Base-by-base conservation (phyloP, 2,797 vertebrate species). In the Danio aesculapii region DNA sequence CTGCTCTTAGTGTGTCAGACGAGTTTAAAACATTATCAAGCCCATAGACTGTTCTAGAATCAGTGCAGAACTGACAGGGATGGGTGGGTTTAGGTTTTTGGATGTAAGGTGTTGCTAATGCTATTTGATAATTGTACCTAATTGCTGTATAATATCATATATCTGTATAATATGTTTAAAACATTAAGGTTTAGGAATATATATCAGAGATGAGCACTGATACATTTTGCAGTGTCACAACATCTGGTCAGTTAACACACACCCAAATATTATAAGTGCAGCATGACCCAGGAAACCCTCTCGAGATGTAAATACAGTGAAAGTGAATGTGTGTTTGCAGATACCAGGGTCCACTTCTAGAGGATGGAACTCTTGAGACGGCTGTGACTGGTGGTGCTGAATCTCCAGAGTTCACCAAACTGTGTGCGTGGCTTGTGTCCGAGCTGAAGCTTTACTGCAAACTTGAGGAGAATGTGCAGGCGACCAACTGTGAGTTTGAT, bases 351-450 rank as follows among this genome's bases (percentile, higher is more conserved):
- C 95, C 97, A 2, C 89, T 99, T 84, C 90, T 99, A 87, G 97
- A 98, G 16, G 96, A 98, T 0, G 96, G 95, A n/a, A 93, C 96
- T 0, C 91, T 99, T 77, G 94, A 95, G 55, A 89, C 91, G 83
- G 97, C 96, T 6, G 92, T 93, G 50, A 89, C 83, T 41, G 89
- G 84, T 77, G 98, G 97, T 89, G 97, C 97, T 74, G 91, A 91
- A 69, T 98, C 96, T 57, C 97, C 97, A 0, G 97, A 99, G 88
- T 99, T 95, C 83, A 99, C 97, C n/a, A 99, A 98, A 90, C 94
- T 99, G 81, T 98, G 96, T 83, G 95, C 96, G 82, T 99, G 98
- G 98, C 87, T 98, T 53, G 94, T 97, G 1, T 95, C 97, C 0
- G 97, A 99, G 90, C 91, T 99, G 67, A 93, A 93, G 79, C 92